A percentile compares a stretch with the other conserved stretches of the same genome.
phyloP scores from a whole-genome alignment of 2,888 invertebrate genomes.

The Drosophila niveifrons region DNA sequence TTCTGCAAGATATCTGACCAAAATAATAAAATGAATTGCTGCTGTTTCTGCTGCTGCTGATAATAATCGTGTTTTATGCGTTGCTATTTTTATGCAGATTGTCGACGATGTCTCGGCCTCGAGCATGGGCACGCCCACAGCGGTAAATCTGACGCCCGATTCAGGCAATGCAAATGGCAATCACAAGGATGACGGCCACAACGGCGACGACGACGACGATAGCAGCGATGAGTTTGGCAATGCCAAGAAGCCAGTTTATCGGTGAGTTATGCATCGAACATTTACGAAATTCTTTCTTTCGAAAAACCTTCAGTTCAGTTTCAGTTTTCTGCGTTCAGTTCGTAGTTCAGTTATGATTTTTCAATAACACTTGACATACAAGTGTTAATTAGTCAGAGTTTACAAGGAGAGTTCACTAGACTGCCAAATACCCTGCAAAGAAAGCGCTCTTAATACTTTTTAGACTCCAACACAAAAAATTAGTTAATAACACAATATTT shows the following conservation, averaged over 20 bases:
- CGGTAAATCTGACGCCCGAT: conserved; percentile 55
- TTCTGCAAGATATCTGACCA: neutral
- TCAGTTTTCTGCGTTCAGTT: neutral
- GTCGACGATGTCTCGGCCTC: conserved; percentile 73
- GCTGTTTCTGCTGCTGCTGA: neutral
- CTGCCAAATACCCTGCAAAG: conserved; percentile 19
- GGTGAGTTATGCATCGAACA: conserved; percentile 52
- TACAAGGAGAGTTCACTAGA: neutral
- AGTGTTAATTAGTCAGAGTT: conserved; percentile 38
- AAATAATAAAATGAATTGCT: neutral
- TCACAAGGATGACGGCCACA: conserved; percentile 62
- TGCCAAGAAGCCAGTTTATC: conserved; percentile 65
- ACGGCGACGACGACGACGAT: conserved; percentile 71
- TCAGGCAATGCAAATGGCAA: conserved; percentile 51
- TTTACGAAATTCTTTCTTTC: conserved; percentile 1
- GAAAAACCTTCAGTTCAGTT: neutral
- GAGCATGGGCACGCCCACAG: conserved; percentile 53
- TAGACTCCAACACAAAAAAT: too few species aligned
- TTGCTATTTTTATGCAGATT: conserved; percentile 54
- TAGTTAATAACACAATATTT: too few species aligned
- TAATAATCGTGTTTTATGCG: neutral
- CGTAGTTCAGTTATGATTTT: conserved; percentile 20
- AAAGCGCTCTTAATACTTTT: neutral
- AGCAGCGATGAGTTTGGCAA: conserved; percentile 76
- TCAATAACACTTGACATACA: conserved; percentile 39